These are phyloP conservation scores for Ctena decussata DNA, from an alignment of 2,888 invertebrate genomes.

Conservation along the genomic window DNA sequence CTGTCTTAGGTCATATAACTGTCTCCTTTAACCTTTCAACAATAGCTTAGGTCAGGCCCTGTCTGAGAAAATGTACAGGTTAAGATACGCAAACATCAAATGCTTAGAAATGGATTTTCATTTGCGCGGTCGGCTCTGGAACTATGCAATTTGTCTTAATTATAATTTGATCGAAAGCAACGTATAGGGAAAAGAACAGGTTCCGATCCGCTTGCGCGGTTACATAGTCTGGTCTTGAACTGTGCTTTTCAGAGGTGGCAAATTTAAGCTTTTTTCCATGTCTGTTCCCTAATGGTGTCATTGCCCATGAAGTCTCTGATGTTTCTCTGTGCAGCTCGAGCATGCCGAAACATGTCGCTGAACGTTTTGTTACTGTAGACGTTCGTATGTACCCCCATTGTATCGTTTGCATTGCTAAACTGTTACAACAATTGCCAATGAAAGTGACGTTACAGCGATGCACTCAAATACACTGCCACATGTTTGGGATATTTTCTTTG, in stretches of 20 bases:
- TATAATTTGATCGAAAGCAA: too few relatives aligned
- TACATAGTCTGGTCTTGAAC: too few relatives aligned
- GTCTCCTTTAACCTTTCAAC: constrained; percentile 15
- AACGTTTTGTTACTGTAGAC: constrained; percentile 44
- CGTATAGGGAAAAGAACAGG: too few relatives aligned
- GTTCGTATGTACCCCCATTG: constrained; percentile 42
- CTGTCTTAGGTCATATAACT: constrained; percentile 18
- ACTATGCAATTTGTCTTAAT: too few relatives aligned
- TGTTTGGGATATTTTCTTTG: not conserved
- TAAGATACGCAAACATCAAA: too few relatives aligned
- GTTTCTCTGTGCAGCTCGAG: constrained; percentile 19
- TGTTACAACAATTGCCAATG: constrained; percentile 45
- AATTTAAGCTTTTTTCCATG: too few relatives aligned
- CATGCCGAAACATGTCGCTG: constrained; percentile 46
- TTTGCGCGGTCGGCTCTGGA: too few relatives aligned
- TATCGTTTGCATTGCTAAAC: constrained; percentile 24
- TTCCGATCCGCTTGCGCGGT: too few relatives aligned
- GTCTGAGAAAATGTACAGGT: too few relatives aligned
- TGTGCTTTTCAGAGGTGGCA: too few relatives aligned
- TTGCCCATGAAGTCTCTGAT: not conserved
- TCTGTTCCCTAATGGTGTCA: too few relatives aligned
- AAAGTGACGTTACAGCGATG: constrained; percentile 38
- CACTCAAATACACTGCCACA: not conserved
- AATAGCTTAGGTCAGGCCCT: not conserved
- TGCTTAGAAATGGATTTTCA: too few relatives aligned